A percentile compares a stretch with the other conserved stretches of the same genome.
phyloP scores from a whole-genome alignment of 2,888 invertebrate species.

The Latrodectus hesperus region DNA sequence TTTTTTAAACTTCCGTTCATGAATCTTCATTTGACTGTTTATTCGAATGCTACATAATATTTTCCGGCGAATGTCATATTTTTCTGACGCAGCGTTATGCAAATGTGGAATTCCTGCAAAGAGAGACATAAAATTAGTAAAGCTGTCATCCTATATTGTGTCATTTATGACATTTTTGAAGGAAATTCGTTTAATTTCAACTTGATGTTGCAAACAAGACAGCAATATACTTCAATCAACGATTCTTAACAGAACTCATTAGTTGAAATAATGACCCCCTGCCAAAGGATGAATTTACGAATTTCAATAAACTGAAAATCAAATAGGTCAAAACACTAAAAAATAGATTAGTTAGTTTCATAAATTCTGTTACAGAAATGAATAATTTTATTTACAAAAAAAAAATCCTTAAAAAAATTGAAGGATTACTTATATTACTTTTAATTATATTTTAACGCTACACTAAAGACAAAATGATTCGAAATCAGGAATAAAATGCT shows the following conservation, averaged over 20 bases:
- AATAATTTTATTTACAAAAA: too few species aligned
- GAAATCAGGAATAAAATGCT: too few species aligned
- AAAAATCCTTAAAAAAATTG: too few species aligned
- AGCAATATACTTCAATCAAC: neutral
- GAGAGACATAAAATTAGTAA: conserved; percentile 19
- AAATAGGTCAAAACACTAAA: too few species aligned
- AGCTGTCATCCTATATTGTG: conserved; percentile 21
- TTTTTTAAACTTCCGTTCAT: conserved; percentile 41
- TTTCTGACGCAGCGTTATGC: conserved; percentile 58
- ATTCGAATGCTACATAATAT: neutral
- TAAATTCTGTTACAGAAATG: too few species aligned
- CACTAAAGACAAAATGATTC: too few species aligned
- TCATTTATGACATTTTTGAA: conserved; percentile 27
- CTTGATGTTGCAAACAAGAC: neutral
- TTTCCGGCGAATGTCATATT: conserved; percentile 19
- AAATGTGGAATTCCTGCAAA: conserved; percentile 34
- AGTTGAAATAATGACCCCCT: too few species aligned
- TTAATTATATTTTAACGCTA: too few species aligned
- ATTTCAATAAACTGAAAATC: too few species aligned
- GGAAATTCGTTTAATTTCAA: conserved; percentile 58
- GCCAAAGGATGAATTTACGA: too few species aligned
- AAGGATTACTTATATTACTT: too few species aligned
- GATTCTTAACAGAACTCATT: neutral
- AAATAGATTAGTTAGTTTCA: too few species aligned
- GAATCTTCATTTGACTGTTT: conserved; percentile 5